Conservation (phyloP, 2,797 vertebrate genomes). For the Pogonophryne albipinna region DNA sequence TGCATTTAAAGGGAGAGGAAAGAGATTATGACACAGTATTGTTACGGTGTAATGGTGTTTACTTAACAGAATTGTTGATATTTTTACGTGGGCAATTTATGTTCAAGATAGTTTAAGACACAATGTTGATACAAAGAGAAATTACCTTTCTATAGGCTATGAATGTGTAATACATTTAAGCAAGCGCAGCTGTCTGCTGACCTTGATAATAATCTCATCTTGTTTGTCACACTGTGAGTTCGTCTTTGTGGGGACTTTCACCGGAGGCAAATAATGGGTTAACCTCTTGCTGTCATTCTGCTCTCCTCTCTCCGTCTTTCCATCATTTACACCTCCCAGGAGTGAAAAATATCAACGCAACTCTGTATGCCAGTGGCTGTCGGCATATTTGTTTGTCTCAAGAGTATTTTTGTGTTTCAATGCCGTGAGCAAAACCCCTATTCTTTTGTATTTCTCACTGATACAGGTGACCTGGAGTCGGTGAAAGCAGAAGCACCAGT, state of each 20-base stretch:
- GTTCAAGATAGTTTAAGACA: slow-evolving; percentile 5
- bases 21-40: background rate
- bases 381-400: slow-evolving; percentile 28
- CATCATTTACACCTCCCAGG: slow-evolving; percentile 41
- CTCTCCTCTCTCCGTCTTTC: slow-evolving; percentile 14
- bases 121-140: slow-evolving; percentile 16
- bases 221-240: slow-evolving; percentile 42
- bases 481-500: slow-evolving; percentile 43
- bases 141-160: slow-evolving; percentile 26
- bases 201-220: slow-evolving; percentile 69
- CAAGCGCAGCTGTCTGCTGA: slow-evolving; percentile 34
- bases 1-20: slow-evolving; percentile 1
- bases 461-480: slow-evolving; percentile 49
- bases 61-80: background rate
- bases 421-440: slow-evolving; percentile 34
- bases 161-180: slow-evolving; percentile 41
- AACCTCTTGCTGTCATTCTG: slow-evolving; percentile 40
- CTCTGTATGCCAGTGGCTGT: slow-evolving; percentile 15
- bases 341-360: slow-evolving; percentile 27
- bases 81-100: background rate
- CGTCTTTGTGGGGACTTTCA: slow-evolving; percentile 52
- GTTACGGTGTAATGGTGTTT: background rate
- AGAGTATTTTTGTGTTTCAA: slow-evolving; percentile 44
- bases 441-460: slow-evolving; percentile 49
- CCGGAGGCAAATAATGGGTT: slow-evolving; percentile 33